Evolutionary conservation across 1,140 invertebrate species (phyloP), one percentile per base, ranked within the genome.

Genomic region (Drosophila baimaii): DNA sequence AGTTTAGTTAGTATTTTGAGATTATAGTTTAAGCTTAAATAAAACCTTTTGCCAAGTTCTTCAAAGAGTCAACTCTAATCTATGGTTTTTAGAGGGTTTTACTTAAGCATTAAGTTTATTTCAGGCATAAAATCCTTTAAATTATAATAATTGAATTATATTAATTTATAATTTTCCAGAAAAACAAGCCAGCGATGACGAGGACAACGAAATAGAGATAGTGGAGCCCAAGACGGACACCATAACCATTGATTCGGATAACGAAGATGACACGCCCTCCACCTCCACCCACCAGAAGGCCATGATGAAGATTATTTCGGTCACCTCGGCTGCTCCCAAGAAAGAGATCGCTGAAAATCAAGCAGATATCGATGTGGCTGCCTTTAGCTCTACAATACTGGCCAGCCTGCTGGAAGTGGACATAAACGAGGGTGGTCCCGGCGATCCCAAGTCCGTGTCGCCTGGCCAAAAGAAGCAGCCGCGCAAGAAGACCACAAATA

Each of bases 191-290:
- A 92, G 90, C 54, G 91, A 92, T 55, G 91, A 90, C 43, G 91
- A 92, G 31, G 91, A 92, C 44, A 92, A 92, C 33, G 91, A 92
- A 65, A 91, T 92, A 4, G 91, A 91, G 66, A 92, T 92, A 69
- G 91, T 92, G 35, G 91, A 92, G 56, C 91, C 91, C 10, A 91
- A 92, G 65, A 91, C 90, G 10, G 88, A 90, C 39, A 85, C 83
- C 1, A 92, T 92, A n/a, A 91, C 90, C 31, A 84, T 92, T 17
- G 91, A 92, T 71, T 92, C 91, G 2, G 91, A 92, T 44, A 91
- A 91, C 61, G 91, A 92, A n/a, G 91, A 92, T 12, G 86, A 91
- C 2, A 15, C 39, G 19, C 43, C 79, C 10, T 52, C 65, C 6
- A 47, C 46, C 12, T 49, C 79, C 2, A 66, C 17, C 0, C 31